These are phyloP conservation scores for Myripristis murdjan DNA, from an alignment of 2,797 vertebrate species.

Conservation along the genomic window DNA sequence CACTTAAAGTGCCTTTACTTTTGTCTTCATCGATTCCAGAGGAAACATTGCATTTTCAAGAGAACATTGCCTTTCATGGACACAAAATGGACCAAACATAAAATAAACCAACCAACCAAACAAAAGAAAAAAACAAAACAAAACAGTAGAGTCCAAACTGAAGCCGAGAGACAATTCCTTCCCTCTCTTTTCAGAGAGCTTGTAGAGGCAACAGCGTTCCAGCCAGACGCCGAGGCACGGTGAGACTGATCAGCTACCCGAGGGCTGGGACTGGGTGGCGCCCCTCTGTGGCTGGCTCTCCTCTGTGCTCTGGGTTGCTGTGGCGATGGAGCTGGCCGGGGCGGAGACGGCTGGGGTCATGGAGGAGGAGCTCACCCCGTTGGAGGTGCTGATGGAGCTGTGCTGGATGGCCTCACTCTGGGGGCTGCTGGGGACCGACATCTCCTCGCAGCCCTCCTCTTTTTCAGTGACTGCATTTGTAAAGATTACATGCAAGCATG, in stretches of 20 bases:
- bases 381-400: conserved; percentile 99
- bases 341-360: conserved; percentile 85
- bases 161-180: conserved; percentile 63
- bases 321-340: conserved; percentile 80
- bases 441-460: conserved; percentile 96
- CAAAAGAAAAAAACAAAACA: conserved; percentile 44
- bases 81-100: conserved; percentile 53
- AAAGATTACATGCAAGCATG: background rate
- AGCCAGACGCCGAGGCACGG: conserved; percentile 24
- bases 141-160: conserved; percentile 55
- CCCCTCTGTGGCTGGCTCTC: conserved; percentile 86
- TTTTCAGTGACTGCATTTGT: conserved; percentile 89
- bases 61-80: conserved; percentile 47
- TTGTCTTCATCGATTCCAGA: conserved; percentile 68
- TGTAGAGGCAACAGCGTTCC: conserved; percentile 40
- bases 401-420: conserved; percentile 97
- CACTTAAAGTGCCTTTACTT: conserved; percentile 82
- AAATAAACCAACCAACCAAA: conserved; percentile 20
- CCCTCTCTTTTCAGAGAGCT: conserved; percentile 53
- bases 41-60: conserved; percentile 69
- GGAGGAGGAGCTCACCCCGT: conserved; percentile 94
- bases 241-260: conserved; percentile 93
- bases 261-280: conserved; percentile 88
- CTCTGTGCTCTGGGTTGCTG: conserved; percentile 93
- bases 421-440: conserved; percentile 95